Evolutionary conservation across 2,113 vertebrate genomes (phyloP).

Genomic region (Phaethornis superciliosus): DNA sequence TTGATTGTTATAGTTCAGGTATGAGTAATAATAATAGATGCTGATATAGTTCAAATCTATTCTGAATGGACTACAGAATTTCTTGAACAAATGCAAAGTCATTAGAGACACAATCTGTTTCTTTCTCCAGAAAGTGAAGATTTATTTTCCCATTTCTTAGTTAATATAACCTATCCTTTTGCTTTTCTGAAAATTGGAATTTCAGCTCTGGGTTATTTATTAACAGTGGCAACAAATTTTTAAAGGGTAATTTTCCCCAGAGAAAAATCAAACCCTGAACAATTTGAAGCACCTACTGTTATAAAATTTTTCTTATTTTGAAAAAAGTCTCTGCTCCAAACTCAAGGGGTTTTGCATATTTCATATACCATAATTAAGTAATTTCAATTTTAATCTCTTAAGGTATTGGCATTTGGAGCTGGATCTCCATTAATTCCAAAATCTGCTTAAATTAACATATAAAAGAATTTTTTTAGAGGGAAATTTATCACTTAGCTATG

Average conservation of each 20-base stretch:
- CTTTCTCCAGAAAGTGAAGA: background rate
- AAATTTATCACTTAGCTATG: background rate
- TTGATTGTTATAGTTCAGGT: background rate
- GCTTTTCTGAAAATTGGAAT: background rate
- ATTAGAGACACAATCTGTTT: conserved; percentile 6
- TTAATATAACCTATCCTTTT: background rate
- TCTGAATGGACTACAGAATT: background rate
- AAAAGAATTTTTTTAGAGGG: background rate
- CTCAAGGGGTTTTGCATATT: background rate
- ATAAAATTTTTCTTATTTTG: background rate
- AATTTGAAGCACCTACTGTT: background rate
- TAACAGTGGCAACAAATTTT: background rate
- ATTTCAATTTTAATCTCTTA: background rate
- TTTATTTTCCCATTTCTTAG: background rate
- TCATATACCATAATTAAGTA: background rate
- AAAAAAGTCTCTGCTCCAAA: background rate
- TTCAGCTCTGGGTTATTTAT: background rate
- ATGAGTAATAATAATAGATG: background rate
- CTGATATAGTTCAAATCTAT: background rate
- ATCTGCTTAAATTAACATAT: background rate
- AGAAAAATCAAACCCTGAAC: background rate
- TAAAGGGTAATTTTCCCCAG: background rate
- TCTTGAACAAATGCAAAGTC: conserved; percentile 15
- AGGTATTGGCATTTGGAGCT: background rate
- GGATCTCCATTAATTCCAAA: background rate